These are phyloP conservation scores for Helostoma temminkii DNA, from an alignment of 2,797 vertebrate species.

Conservation along the genomic window DNA sequence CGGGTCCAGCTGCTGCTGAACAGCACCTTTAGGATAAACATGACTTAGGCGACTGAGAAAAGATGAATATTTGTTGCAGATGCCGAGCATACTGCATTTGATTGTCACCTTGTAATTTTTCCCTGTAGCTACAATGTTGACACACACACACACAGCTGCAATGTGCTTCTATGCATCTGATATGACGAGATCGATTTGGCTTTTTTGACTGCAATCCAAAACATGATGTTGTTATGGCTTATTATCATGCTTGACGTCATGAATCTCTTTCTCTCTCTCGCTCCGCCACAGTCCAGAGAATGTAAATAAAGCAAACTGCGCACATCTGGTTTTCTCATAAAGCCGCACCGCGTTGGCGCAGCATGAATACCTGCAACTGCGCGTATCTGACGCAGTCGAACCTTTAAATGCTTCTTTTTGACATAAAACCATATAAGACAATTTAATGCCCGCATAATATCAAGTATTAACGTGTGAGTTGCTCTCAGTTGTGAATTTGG, in stretches of 20 bases:
- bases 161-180: constrained; percentile 10
- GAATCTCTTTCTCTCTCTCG: constrained; percentile 31
- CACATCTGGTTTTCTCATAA: constrained; percentile 93
- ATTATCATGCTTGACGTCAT: constrained; percentile 83
- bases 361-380: constrained; percentile 57
- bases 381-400: constrained; percentile 23
- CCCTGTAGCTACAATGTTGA: constrained; percentile 12
- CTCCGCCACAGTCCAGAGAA: constrained; percentile 77
- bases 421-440: not conserved
- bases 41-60: no score
- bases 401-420: constrained; percentile 6
- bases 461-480: not conserved
- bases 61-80: not conserved
- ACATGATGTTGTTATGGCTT: constrained; percentile 44
- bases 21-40: no score
- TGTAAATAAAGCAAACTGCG: constrained; percentile 90
- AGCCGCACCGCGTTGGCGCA: constrained; percentile 64
- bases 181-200: constrained; percentile 37
- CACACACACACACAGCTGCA: constrained; percentile 19
- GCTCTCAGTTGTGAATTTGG: constrained; percentile 9
- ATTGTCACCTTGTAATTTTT: not conserved
- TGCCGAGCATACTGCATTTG: not conserved
- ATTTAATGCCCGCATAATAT: not conserved
- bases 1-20: no score
- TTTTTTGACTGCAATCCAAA: constrained; percentile 19